Conservation (phyloP, 2,113 vertebrate species). For the Rostratula benghalensis region DNA sequence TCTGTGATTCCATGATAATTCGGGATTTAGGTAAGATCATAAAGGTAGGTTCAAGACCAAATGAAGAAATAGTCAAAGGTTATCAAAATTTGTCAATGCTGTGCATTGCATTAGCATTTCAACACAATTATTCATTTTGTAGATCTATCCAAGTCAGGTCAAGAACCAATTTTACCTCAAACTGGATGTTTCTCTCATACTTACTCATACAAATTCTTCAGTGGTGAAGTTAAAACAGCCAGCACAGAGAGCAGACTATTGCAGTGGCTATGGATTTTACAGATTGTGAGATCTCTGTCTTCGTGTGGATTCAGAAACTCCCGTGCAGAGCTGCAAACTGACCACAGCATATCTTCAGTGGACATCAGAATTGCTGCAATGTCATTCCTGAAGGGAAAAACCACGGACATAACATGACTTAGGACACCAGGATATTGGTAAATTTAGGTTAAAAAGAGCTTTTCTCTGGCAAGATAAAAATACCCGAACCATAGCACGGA, state of each 20-base stretch:
- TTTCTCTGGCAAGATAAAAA: background rate
- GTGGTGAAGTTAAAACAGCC: slow-evolving; percentile 83
- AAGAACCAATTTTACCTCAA: background rate
- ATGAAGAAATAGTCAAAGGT: background rate
- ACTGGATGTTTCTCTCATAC: slow-evolving; percentile 48
- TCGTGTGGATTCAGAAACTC: slow-evolving; percentile 75
- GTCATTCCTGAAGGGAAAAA: slow-evolving; percentile 80
- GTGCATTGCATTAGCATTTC: background rate
- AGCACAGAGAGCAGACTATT: slow-evolving; percentile 85
- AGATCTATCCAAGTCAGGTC: background rate
- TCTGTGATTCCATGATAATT: background rate
- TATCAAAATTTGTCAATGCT: background rate
- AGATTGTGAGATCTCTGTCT: slow-evolving; percentile 75
- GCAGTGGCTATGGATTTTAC: slow-evolving; percentile 86
- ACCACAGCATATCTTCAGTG: slow-evolving; percentile 89
- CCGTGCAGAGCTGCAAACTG: slow-evolving; percentile 80
- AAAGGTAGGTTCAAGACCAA: background rate
- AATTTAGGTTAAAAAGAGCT: background rate
- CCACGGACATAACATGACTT: background rate
- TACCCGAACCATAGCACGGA: background rate
- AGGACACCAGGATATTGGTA: background rate
- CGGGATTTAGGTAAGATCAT: background rate
- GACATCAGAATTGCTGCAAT: slow-evolving; percentile 86
- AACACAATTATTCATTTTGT: background rate
- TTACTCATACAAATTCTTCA: slow-evolving; percentile 84